phyloP scores from a whole-genome alignment of 2,888 invertebrate species.

The Drosophila fulvimacula region DNA sequence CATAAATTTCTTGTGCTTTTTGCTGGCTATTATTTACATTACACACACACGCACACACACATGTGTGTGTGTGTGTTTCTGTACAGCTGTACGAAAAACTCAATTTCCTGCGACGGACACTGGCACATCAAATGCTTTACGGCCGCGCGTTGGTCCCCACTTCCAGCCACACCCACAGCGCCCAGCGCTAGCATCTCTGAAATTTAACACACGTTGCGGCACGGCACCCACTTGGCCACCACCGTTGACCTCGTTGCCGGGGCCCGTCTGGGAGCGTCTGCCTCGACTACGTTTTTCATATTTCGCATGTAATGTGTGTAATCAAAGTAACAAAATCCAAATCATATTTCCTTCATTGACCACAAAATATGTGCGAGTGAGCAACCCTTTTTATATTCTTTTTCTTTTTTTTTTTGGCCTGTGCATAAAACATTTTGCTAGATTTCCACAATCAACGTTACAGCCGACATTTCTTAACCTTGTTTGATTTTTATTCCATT shows the following conservation, averaged over 20 bases:
- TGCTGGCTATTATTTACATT: conserved; percentile 67
- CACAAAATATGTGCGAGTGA: conserved; percentile 69
- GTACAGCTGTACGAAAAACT: conserved; percentile 73
- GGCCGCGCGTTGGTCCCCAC: conserved; percentile 29
- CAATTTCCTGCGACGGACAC: conserved; percentile 80
- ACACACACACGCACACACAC: conserved; percentile 27
- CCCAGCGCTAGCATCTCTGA: conserved; percentile 27
- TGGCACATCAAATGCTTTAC: conserved; percentile 74
- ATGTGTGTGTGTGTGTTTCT: conserved; percentile 4
- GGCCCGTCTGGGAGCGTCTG: conserved; percentile 51
- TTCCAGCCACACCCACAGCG: neutral
- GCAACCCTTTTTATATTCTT: conserved; percentile 64
- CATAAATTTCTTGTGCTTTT: conserved; percentile 63
- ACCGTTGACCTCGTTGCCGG: conserved; percentile 54
- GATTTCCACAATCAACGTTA: conserved; percentile 70
- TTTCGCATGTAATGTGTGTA: conserved; percentile 79
- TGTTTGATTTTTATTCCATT: conserved; percentile 74
- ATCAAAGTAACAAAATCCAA: conserved; percentile 82
- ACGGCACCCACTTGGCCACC: conserved; percentile 27
- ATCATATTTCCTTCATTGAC: conserved; percentile 84
- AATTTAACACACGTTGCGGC: conserved; percentile 72
- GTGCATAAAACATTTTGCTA: conserved; percentile 76
- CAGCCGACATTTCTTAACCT: conserved; percentile 76
- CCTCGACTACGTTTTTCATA: conserved; percentile 65
- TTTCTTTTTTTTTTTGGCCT: conserved; percentile 25